A percentile compares a stretch with the other conserved stretches of the same genome.
phyloP scores from a whole-genome alignment of 2,113 vertebrate species.

The Vulpes vulpes region DNA sequence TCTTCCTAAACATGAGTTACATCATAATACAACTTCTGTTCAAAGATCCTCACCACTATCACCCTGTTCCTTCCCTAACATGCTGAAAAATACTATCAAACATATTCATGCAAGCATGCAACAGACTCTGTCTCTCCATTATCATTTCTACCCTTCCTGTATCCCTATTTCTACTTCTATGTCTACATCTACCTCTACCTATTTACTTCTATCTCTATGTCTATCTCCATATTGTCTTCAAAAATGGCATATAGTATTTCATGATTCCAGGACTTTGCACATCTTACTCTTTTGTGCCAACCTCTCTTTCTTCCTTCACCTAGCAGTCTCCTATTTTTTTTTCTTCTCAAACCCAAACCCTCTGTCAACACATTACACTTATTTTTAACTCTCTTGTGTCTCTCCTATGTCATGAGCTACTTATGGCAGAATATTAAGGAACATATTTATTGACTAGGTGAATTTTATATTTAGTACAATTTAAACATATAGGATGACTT shows the following conservation, averaged over 20 bases:
- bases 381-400: background rate
- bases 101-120: background rate
- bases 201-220: background rate
- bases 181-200: accelerated
- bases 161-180: no score
- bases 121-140: background rate
- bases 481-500: background rate
- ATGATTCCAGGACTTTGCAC: background rate
- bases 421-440: background rate
- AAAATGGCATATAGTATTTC: background rate
- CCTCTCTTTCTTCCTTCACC: background rate
- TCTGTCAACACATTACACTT: background rate
- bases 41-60: background rate
- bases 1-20: background rate
- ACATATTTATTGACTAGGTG: background rate
- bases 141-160: no score
- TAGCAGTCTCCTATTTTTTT: background rate
- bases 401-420: background rate
- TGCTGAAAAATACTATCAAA: background rate
- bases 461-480: background rate
- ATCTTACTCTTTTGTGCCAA: background rate
- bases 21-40: background rate
- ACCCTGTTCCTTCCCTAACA: background rate
- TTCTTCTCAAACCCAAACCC: background rate
- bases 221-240: background rate